A percentile compares a stretch with the other conserved stretches of the same genome.
Conservation (phyloP, 2,888 invertebrate species). For the Seira ritae region DNA sequence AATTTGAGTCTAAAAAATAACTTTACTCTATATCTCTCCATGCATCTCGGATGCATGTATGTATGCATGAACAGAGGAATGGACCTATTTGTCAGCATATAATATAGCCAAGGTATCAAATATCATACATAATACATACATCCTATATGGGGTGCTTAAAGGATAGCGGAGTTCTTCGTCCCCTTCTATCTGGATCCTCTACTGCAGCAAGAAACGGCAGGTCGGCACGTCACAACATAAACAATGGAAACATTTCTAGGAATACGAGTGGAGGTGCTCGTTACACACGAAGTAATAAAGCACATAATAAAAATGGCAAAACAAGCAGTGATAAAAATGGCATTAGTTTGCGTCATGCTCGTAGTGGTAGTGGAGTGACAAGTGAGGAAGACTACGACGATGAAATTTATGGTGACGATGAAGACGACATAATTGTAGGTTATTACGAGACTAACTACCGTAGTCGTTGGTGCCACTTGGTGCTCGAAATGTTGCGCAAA, state of each 20-base stretch:
- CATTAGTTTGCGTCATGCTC: not conserved
- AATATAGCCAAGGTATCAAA: too few relatives aligned
- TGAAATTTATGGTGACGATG: conserved; percentile 37
- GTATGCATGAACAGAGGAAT: too few relatives aligned
- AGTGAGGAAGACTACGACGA: conserved; percentile 38
- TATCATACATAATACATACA: too few relatives aligned
- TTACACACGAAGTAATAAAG: conserved; percentile 27
- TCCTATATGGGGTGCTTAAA: conserved; percentile 65
- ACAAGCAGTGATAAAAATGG: conserved; percentile 40
- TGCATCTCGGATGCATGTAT: too few relatives aligned
- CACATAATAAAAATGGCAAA: conserved; percentile 50
- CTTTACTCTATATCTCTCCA: too few relatives aligned
- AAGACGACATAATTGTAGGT: conserved; percentile 11
- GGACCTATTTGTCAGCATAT: too few relatives aligned
- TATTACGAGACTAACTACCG: not conserved
- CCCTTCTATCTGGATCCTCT: conserved; percentile 61
- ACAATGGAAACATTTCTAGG: conserved; percentile 36
- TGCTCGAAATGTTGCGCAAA: conserved; percentile 41
- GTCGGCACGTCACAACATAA: conserved; percentile 28
- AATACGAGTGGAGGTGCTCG: conserved; percentile 29
- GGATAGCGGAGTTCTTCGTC: conserved; percentile 69
- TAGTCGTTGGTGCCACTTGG: not conserved
- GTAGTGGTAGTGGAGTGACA: conserved; percentile 39
- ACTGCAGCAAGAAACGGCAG: conserved; percentile 46
- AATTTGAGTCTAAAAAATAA: too few relatives aligned